phyloP scores from a whole-genome alignment of 2,797 vertebrate genomes.

The Anas capensis region DNA sequence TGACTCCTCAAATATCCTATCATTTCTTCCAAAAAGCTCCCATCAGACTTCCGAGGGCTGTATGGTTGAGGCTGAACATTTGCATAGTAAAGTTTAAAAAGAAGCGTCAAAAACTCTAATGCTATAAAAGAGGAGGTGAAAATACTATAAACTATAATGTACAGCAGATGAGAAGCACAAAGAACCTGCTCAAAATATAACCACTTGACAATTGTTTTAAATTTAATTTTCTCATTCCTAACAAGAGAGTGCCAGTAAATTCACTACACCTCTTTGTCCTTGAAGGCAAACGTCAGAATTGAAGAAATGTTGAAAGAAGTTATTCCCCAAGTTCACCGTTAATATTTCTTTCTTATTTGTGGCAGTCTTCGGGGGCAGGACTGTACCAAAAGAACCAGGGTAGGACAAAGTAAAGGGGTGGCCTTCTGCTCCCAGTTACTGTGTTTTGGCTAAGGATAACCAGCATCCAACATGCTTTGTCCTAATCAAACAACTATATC shows the following conservation, averaged over 20 bases:
- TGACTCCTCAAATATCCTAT: background rate
- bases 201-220: background rate
- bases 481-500: background rate
- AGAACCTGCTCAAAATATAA: background rate
- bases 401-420: background rate
- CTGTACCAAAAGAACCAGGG: background rate
- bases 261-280: conserved; percentile 27
- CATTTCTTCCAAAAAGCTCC: background rate
- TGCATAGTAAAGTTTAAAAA: too few relatives aligned
- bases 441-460: accelerated
- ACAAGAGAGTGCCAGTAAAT: background rate
- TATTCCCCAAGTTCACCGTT: background rate
- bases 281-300: background rate
- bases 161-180: background rate
- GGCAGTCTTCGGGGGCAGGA: background rate
- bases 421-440: background rate
- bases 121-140: background rate
- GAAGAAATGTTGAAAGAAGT: background rate
- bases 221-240: conserved; percentile 1
- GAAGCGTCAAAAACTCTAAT: background rate
- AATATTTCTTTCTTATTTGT: background rate
- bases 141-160: background rate
- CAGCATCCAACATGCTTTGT: accelerated
- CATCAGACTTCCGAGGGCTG: background rate
- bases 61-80: background rate